phyloP scores from a whole-genome alignment of 2,113 vertebrate species.

The Notiomystis cincta region DNA sequence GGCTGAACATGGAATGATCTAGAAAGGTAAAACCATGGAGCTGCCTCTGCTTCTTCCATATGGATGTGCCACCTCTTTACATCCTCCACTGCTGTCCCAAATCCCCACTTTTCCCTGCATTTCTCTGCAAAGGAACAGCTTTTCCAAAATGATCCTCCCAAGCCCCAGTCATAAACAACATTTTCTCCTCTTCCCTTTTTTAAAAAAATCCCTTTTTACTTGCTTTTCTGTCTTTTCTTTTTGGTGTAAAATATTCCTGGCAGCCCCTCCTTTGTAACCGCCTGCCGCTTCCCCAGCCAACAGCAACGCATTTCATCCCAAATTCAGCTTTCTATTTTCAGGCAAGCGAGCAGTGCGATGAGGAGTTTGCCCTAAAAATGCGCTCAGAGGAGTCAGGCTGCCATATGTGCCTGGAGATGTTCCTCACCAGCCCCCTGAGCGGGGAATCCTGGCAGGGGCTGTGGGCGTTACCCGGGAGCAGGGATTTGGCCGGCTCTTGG shows the following conservation, averaged over 20 bases:
- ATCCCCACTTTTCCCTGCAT: background rate
- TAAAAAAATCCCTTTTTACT: background rate
- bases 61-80: background rate
- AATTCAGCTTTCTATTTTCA: slow-evolving; percentile 77
- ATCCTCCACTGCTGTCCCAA: background rate
- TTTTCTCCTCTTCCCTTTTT: background rate
- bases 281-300: slow-evolving; percentile 74
- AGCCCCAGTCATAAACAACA: background rate
- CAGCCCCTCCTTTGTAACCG: slow-evolving; percentile 69
- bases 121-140: background rate
- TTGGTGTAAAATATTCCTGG: slow-evolving; percentile 66
- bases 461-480: background rate
- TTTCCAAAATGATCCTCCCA: background rate
- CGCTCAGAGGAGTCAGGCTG: slow-evolving; percentile 58
- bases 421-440: slow-evolving; percentile 31
- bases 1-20: background rate
- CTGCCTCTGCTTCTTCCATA: background rate
- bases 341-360: slow-evolving; percentile 60
- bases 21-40: background rate
- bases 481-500: background rate
- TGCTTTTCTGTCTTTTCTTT: background rate
- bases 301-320: slow-evolving; percentile 69
- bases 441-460: slow-evolving; percentile 14
- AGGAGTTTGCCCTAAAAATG: slow-evolving; percentile 76
- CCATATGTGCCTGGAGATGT: slow-evolving; percentile 60